Percentiles rank a stretch among this genome's conserved stretches.
Conservation (phyloP, 2,113 vertebrate genomes). For the Vombatus ursinus region DNA sequence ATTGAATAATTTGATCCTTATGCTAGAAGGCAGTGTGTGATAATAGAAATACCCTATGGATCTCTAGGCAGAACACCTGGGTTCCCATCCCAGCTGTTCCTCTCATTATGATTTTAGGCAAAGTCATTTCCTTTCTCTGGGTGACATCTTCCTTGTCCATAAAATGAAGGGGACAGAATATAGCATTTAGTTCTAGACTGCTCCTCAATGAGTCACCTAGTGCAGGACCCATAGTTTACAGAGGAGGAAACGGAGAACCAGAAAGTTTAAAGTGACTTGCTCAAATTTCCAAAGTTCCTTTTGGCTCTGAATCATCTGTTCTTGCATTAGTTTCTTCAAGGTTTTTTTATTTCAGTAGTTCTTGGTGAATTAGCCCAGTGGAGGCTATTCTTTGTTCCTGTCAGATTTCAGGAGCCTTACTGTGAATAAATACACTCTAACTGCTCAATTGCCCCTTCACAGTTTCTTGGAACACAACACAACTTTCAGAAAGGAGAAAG, state of each 20-base stretch:
- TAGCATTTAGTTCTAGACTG: not conserved
- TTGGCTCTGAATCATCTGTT: not conserved
- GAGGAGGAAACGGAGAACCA: not conserved
- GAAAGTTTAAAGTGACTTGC: not conserved
- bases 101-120: not conserved
- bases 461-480: not conserved
- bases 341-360: conserved; percentile 9
- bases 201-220: not conserved
- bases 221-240: not conserved
- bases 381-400: not conserved
- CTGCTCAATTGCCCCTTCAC: not conserved
- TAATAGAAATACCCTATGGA: not conserved
- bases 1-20: not conserved
- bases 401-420: not conserved
- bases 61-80: not conserved
- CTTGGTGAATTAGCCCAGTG: not conserved
- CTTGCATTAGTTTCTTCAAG: not conserved
- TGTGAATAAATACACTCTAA: conserved; percentile 20
- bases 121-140: not conserved
- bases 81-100: not conserved
- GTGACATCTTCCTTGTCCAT: not conserved
- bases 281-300: not conserved
- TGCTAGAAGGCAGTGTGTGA: not conserved
- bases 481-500: not conserved
- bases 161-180: not conserved